phyloP scores from a whole-genome alignment of 1,140 invertebrate species.

The Spodoptera litura region DNA sequence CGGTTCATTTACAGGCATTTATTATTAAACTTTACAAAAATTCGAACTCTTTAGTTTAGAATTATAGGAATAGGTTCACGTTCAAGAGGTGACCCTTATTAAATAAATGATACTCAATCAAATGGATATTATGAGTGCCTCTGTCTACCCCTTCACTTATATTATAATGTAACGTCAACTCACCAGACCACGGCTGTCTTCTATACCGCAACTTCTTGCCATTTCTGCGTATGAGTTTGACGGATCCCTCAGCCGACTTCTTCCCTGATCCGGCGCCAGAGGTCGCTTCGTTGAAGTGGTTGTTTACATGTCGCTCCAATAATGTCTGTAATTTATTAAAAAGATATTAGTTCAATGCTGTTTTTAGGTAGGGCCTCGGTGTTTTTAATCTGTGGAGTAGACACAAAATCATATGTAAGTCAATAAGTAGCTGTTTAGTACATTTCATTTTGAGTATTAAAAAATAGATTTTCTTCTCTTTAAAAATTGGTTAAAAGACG shows the following conservation, averaged over 20 bases:
- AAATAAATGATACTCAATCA: too few relatives aligned
- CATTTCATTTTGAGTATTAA: too few relatives aligned
- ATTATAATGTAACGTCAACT: constrained; percentile 50
- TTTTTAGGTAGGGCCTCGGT: neutral
- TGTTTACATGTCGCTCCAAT: constrained; percentile 96
- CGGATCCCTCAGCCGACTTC: constrained; percentile 88
- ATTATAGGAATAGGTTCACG: too few relatives aligned
- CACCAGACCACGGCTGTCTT: constrained; percentile 93
- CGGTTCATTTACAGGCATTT: too few relatives aligned
- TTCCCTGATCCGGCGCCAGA: constrained; percentile 85
- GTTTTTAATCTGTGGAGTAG: constrained; percentile 5
- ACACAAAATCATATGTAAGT: neutral
- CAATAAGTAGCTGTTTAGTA: too few relatives aligned
- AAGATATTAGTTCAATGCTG: neutral
- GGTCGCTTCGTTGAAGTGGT: constrained; percentile 92
- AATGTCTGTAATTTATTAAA: constrained; percentile 88
- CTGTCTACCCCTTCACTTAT: too few relatives aligned
- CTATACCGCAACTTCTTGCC: constrained; percentile 94
- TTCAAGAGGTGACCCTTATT: too few relatives aligned
- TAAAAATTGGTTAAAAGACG: neutral
- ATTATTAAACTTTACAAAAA: too few relatives aligned
- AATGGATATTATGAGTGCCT: too few relatives aligned
- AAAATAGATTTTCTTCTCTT: too few relatives aligned
- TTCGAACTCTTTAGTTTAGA: too few relatives aligned
- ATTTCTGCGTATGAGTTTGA: constrained; percentile 93